Conservation (phyloP, 2,797 vertebrate species). For the Onychomys torridus region DNA sequence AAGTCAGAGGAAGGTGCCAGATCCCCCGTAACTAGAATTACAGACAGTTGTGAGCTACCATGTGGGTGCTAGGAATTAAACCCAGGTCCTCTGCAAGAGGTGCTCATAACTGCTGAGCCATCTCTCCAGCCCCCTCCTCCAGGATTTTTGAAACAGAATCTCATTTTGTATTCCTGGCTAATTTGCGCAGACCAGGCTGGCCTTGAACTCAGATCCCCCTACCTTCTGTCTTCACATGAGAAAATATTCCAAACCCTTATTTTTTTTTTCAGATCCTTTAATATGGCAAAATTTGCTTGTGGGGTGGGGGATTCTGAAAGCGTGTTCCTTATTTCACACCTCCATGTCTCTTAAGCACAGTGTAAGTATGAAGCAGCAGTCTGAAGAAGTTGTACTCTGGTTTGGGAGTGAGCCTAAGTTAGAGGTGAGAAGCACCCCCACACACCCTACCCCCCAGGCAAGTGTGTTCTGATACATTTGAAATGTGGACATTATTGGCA, state of each 20-base stretch:
- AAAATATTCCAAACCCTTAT: conserved; percentile 1
- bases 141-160: not conserved
- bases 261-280: not conserved
- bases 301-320: not conserved
- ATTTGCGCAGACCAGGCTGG: not conserved
- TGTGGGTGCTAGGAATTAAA: not conserved
- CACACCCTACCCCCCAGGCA: not conserved
- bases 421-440: not conserved
- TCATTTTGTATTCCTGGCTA: not conserved
- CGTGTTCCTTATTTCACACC: not conserved
- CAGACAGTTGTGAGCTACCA: not conserved
- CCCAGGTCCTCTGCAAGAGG: not conserved
- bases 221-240: not conserved
- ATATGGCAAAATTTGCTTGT: not conserved
- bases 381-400: not conserved
- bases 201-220: conserved; percentile 7
- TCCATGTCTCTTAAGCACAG: not conserved
- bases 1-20: not conserved
- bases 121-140: not conserved
- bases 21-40: not conserved
- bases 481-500: not conserved
- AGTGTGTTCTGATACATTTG: not conserved
- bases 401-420: not conserved
- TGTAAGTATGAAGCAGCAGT: not conserved
- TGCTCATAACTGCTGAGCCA: not conserved